Conservation (phyloP, 1,140 invertebrate genomes). For the Choristoneura fumiferana region DNA sequence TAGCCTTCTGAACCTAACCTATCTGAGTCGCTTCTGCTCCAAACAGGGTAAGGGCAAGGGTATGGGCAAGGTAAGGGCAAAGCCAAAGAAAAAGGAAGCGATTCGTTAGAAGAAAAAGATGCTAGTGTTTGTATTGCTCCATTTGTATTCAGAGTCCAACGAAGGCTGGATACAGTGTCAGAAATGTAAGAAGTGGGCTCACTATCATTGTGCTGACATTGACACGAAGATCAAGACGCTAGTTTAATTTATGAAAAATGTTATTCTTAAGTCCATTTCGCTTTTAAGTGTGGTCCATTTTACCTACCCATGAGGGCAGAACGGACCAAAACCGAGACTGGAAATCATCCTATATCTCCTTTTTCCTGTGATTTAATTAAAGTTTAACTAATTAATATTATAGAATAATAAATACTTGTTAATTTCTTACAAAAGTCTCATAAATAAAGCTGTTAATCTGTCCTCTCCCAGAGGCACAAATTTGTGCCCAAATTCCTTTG, state of each 20-base stretch:
- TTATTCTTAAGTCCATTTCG: not conserved
- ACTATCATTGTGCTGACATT: not conserved
- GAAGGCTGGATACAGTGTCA: not conserved
- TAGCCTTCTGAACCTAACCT: no score
- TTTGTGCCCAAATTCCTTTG: no score
- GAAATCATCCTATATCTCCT: not conserved
- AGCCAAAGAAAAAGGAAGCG: not conserved
- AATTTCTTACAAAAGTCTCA: not conserved
- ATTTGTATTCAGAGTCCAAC: not conserved
- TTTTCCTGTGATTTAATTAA: not conserved
- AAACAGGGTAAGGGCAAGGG: not conserved
- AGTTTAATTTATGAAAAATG: no score
- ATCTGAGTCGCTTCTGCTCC: no score
- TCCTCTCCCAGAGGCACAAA: no score
- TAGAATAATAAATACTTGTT: not conserved
- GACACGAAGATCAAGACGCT: not conserved
- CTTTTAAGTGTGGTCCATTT: not conserved
- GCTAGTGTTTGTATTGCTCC: not conserved
- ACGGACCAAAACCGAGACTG: not conserved
- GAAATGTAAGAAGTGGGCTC: not conserved
- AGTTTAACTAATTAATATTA: not conserved
- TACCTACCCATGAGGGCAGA: not conserved
- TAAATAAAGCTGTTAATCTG: no score
- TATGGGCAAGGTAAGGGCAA: not conserved
- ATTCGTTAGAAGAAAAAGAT: not conserved